Base-by-base conservation (phyloP, 1,140 invertebrate species). In the Hormaphis cornu region DNA sequence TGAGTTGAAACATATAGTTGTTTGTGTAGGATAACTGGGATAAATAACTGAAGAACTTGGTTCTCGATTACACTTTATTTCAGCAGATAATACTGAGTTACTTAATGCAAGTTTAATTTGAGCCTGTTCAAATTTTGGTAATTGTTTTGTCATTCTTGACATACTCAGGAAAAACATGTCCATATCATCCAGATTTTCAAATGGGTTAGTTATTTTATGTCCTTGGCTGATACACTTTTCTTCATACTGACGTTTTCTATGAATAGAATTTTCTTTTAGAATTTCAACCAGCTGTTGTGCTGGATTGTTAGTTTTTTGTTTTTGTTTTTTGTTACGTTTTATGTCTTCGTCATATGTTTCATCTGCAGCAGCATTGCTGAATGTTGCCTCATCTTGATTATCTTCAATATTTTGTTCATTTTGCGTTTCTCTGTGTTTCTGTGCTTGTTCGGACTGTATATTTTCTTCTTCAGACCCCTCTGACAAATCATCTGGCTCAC, bases 71-170 rank as follows among this genome's bases (percentile, higher is more conserved):
- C 12, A 30, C 22, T n/a, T 66, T 28, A 44, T 66, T 44, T 66
- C 35, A 16, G n/a, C 42, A 26, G 44, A 44, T 33, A 69, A 42
- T 28, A 44, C 37, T 8, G 37, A 46, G n/a, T 44, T 44, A n/a
- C 37, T 69, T 18, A 46, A 46, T 44, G n/a, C 37, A 69, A 69
- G 44, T 24, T 42, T 28, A n/a, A 69, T 69, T 46, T n/a, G 22
- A 24, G 37, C 14, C 5, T 69, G 37, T 40, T 69, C 37, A 40
- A 69, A 10, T 69, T 28, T 54, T 54, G 52, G 52, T 7, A 54
- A 30, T 33, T 33, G 52, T 54, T 54, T 54, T 1, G 52, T 33
- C 28, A 54, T 54, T 33, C 9, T 54, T 20, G 52, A 28, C 52
- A 54, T 54, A 33, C 50, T 53, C 26, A 53, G 28, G 18, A 54